Evolutionary conservation across 2,888 invertebrate species (phyloP), one percentile per base, ranked within the genome.

Genomic region (Criorhina ranunculi): DNA sequence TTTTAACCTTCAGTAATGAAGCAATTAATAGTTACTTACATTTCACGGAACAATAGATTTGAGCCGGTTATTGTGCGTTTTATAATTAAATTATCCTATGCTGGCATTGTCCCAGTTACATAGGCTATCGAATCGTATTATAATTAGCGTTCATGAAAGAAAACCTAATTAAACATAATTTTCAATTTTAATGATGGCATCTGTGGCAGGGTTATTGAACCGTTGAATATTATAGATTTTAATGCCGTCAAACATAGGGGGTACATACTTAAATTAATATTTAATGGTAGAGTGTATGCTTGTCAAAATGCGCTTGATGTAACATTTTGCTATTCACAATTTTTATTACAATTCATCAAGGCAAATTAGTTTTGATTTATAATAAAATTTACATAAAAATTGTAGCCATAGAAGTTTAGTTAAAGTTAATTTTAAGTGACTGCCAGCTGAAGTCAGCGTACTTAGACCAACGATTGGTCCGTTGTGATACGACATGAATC

Each of bases 11-110:
- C 8, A 24, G 49, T 49, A 66, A 51, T 37, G 12, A 51, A 66
- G 51, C 40, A 66, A 66, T 51, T 66, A 66, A 40, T 51, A 35
- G 46, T 64, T 35, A 64, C 35, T 51, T 24, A 66, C 37, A 37
- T 51, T 66, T 51, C 11, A 19, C 12, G 37, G 37, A 49, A 37
- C 35, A 67, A 42, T 42, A 31, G 40, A 51, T 67, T 40, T 67
- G 53, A 49, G 31, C 67, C 4, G 35, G 24, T 15, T 29, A 42
- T 40, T 24, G 42, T 42, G 12, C 8, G 59, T n/a, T 42, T n/a
- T 42, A 11, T 40, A n/a, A 12, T 40, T 19, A 8, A 59, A 59
- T 59, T 40, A 59, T 11, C 12, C 12, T 29, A 24, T 40, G 40
- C 17, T 4, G 19, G 37, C 11, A 12, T 59, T 59, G 19, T 29